A percentile compares a stretch with the other conserved stretches of the same genome.
Evolutionary conservation across 2,888 invertebrate species (phyloP).

Genomic region (Creontiades dilutus): DNA sequence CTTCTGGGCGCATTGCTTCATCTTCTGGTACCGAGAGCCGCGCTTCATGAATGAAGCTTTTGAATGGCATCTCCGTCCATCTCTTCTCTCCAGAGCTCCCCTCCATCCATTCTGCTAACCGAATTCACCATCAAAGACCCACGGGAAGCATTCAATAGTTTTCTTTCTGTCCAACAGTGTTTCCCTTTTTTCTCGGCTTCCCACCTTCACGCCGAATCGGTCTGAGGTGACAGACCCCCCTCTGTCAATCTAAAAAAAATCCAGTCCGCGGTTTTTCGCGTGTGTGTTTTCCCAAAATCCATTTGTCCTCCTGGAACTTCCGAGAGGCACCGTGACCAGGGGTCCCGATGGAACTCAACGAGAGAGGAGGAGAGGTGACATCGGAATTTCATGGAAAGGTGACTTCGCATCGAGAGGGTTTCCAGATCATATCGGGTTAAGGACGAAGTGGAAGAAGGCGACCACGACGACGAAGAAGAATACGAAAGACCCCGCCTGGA

Average conservation of each 20-base stretch:
- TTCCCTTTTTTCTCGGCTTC: background rate
- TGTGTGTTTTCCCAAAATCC: constrained; percentile 1
- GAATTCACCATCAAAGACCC: background rate
- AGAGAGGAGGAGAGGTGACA: constrained; percentile 54
- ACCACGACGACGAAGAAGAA: constrained; percentile 45
- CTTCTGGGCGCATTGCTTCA: background rate
- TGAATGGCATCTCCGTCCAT: background rate
- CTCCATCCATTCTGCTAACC: background rate
- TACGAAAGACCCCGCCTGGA: constrained; percentile 42
- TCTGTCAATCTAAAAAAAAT: background rate
- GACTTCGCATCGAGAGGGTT: constrained; percentile 60
- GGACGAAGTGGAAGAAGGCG: constrained; percentile 52
- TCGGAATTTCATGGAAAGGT: constrained; percentile 70
- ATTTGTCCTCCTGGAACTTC: background rate
- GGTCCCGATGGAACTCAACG: background rate
- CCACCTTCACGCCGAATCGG: constrained; percentile 28
- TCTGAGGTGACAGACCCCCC: constrained; percentile 30
- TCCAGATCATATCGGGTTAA: constrained; percentile 68
- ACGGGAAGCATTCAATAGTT: background rate
- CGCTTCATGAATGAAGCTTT: background rate
- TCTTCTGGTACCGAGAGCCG: background rate
- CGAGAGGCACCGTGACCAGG: constrained; percentile 1
- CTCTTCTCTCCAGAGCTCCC: too few species aligned
- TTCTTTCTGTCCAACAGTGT: background rate
- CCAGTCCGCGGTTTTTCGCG: background rate